Conservation (phyloP, 1,140 invertebrate species). For the Drosophila subobscura region DNA sequence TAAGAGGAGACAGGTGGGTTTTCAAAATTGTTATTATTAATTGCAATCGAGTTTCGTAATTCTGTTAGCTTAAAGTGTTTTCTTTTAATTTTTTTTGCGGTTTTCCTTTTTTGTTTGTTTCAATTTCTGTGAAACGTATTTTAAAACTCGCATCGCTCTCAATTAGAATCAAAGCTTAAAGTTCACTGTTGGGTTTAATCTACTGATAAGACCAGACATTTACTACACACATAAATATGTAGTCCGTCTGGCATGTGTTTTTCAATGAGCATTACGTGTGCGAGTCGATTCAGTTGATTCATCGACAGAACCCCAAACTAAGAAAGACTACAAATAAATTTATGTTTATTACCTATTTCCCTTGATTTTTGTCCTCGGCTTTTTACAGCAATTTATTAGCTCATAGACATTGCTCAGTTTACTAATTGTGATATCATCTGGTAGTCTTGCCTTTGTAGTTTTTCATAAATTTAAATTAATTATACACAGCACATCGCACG, state of each 20-base stretch:
- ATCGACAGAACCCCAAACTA: conserved; percentile 18
- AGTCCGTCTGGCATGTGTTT: neutral
- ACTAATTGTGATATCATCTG: conserved; percentile 74
- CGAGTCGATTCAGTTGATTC: conserved; percentile 44
- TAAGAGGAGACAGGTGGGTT: conserved; percentile 17
- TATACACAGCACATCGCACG: conserved; percentile 49
- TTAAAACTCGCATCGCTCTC: conserved; percentile 17
- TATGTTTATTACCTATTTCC: conserved; percentile 60
- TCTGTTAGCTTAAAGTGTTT: conserved; percentile 25
- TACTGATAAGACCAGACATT: conserved; percentile 25
- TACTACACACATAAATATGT: conserved; percentile 1
- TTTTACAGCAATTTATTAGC: conserved; percentile 29
- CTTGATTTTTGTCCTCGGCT: conserved; percentile 20
- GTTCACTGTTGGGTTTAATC: conserved; percentile 18
- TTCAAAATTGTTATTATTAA: conserved; percentile 44
- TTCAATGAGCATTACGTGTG: conserved; percentile 31
- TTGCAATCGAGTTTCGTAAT: conserved; percentile 41
- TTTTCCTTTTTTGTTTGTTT: neutral
- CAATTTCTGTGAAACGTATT: conserved; percentile 15
- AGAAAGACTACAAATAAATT: conserved; percentile 30
- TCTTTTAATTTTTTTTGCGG: neutral
- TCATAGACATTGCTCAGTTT: conserved; percentile 32
- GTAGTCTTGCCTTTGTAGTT: conserved; percentile 23
- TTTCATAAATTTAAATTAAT: conserved; percentile 73
- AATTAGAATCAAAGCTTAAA: conserved; percentile 37